Evolutionary conservation across 2,888 invertebrate genomes (phyloP).

Genomic region (Halictus ligatus): DNA sequence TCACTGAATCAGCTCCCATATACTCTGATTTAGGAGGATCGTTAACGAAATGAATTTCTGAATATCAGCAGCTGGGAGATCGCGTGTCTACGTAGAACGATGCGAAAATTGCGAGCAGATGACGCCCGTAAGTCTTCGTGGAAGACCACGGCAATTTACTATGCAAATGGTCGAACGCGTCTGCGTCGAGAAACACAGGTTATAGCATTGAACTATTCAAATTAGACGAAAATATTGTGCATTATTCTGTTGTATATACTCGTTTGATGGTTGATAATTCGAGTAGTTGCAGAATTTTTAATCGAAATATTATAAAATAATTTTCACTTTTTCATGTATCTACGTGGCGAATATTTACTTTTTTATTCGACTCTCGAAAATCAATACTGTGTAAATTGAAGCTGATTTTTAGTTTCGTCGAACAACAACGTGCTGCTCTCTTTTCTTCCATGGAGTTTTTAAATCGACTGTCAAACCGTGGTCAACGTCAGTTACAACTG

Average conservation of each 20-base stretch:
- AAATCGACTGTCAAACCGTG: not conserved
- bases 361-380: not conserved
- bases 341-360: not conserved
- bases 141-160: slow-evolving; percentile 18
- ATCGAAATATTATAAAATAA: too few relatives aligned
- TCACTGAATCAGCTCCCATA: slow-evolving; percentile 21
- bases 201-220: not conserved
- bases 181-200: slow-evolving; percentile 29
- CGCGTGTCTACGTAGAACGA: slow-evolving; percentile 20
- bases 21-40: slow-evolving; percentile 29
- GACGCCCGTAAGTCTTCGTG: slow-evolving; percentile 25
- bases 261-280: too few relatives aligned
- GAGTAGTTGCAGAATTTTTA: too few relatives aligned
- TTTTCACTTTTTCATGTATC: too few relatives aligned
- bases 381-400: not conserved
- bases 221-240: not conserved
- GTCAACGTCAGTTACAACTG: not conserved
- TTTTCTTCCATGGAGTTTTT: not conserved
- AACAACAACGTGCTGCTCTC: not conserved
- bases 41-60: slow-evolving; percentile 32
- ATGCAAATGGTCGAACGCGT: not conserved
- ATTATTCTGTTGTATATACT: too few relatives aligned
- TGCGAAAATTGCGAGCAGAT: slow-evolving; percentile 29
- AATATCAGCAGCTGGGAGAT: slow-evolving; percentile 2
- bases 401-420: not conserved